Percentiles rank a stretch among this genome's conserved stretches.
These are phyloP conservation scores for Amiota minor DNA, from an alignment of 2,888 invertebrate species.

Conservation along the genomic window DNA sequence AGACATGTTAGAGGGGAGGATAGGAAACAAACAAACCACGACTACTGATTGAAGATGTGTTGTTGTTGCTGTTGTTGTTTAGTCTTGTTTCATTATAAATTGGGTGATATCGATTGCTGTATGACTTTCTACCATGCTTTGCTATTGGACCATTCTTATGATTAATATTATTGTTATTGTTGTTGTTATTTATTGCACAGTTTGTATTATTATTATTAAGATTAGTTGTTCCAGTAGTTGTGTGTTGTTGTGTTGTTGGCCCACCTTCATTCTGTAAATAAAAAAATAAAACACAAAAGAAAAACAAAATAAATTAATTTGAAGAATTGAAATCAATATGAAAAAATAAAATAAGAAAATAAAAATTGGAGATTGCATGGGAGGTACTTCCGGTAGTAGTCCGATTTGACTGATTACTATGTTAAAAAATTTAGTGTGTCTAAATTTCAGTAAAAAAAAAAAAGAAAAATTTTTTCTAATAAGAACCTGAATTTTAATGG, in stretches of 20 bases:
- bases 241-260: conserved; percentile 46
- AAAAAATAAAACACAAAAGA: conserved; percentile 56
- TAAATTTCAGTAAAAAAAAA: no score
- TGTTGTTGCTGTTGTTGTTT: conserved; percentile 41
- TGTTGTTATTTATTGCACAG: not conserved
- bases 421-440: no score
- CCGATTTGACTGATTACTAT: no score
- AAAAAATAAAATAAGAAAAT: not conserved
- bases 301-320: conserved; percentile 16
- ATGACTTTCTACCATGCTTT: conserved; percentile 81
- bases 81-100: conserved; percentile 51
- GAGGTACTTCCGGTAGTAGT: no score
- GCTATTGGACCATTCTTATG: conserved; percentile 44
- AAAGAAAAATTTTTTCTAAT: no score
- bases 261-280: conserved; percentile 75
- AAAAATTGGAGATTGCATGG: no score
- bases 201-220: not conserved
- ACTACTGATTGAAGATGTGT: conserved; percentile 50
- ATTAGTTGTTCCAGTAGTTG: conserved; percentile 20
- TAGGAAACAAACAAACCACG: conserved; percentile 71
- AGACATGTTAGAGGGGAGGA: not conserved
- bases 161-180: conserved; percentile 54
- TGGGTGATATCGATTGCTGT: conserved; percentile 81
- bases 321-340: not conserved
- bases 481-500: no score